Evolutionary conservation across 2,797 vertebrate genomes (phyloP), one percentile per base, ranked within the genome.

Genomic region (Protonibea diacanthus): DNA sequence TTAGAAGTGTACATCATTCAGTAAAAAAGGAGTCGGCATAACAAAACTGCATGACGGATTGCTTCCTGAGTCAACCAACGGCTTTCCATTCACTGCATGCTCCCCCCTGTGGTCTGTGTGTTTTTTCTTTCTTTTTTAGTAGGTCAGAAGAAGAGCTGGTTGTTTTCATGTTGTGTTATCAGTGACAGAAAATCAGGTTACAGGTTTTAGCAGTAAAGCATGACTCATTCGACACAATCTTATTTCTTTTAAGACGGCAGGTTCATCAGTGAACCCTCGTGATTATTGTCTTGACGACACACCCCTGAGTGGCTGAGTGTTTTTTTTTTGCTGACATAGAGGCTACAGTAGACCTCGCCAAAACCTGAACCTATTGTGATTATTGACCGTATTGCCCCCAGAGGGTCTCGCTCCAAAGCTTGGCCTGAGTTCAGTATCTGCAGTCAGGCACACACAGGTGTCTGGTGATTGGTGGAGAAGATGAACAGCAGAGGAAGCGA

Each of bases 401-500:
- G 14, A 76, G 56, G 45, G 56, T 48, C 15, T 40, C 38, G 27
- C 44, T 48, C 40, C 13, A 55, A 20, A 14, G 33, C 21, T 38
- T 76, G 52, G 42, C 21, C 17, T 2, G 51, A 53, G 71, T 74
- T 71, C 71, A 51, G 49, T 51, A 13, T 80, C 47, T 58, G 58
- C 33, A 27, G 48, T 57, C 48, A 42, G 56, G 63, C 13, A 7
- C 11, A 49, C 20, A 21, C 27, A 55, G 63, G 42, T 74, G 76
- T 76, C 47, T 42, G 10, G 67, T 66, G 73, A 71, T 64, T 67
- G 68, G 33, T 75, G 67, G 82, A 76, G 48, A 86, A 71, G 77
- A 89, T 64, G 68, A 81, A 76, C 23, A 52, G 33, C 14, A 83
- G 73, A 87, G 91, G 86, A 91, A 91, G 49, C 0, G 13, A 76